phyloP scores from a whole-genome alignment of 2,888 invertebrate species.

The Lamellibrachia columna region DNA sequence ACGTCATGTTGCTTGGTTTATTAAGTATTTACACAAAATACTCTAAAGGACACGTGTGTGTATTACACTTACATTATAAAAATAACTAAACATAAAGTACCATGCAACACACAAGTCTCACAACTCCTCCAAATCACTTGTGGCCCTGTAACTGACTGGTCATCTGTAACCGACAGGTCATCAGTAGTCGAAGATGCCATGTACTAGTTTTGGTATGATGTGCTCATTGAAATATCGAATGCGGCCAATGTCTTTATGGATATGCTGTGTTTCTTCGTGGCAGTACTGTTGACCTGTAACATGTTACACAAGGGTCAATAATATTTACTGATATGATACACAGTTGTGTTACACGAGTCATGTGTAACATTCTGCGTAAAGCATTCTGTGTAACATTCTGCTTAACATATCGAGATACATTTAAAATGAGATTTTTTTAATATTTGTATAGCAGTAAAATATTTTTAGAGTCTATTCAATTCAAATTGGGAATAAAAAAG shows the following conservation, averaged over 20 bases:
- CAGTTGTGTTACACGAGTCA: not conserved
- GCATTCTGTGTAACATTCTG: not conserved
- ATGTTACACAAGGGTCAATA: constrained; percentile 5
- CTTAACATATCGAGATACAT: too few relatives aligned
- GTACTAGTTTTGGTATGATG: constrained; percentile 32
- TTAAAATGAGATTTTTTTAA: too few relatives aligned
- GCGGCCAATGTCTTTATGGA: constrained; percentile 30
- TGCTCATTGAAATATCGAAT: constrained; percentile 34
- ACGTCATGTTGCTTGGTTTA: not conserved
- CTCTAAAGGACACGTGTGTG: not conserved
- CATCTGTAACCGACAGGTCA: not conserved
- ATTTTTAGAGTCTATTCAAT: too few relatives aligned
- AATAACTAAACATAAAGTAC: not conserved
- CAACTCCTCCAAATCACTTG: not conserved
- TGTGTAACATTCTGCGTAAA: not conserved
- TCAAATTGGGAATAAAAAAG: too few relatives aligned
- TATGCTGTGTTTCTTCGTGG: constrained; percentile 23
- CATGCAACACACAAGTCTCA: not conserved
- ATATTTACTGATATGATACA: not conserved
- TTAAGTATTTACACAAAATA: not conserved
- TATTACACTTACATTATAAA: not conserved
- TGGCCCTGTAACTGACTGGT: not conserved
- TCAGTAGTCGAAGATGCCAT: constrained; percentile 28
- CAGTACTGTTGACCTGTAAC: constrained; percentile 10
- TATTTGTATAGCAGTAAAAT: too few relatives aligned